phyloP scores from a whole-genome alignment of 2,113 vertebrate species.

The Cepphus grylle region DNA sequence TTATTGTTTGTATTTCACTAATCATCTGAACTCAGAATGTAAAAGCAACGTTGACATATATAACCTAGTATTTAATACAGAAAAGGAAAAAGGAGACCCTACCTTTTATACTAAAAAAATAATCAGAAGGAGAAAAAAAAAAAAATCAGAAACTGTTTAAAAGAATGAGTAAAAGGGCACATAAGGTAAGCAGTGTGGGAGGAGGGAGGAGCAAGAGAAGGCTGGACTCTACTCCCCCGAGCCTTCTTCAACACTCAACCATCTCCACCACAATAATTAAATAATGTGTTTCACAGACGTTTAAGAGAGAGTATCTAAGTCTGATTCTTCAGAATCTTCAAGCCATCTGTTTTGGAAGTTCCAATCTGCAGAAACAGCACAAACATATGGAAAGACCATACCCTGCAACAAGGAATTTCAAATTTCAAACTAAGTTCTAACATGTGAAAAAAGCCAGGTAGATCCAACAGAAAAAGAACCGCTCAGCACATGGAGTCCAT shows the following conservation, averaged over 20 bases:
- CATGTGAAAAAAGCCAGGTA: conserved; percentile 17
- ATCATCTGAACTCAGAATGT: neutral
- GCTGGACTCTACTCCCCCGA: neutral
- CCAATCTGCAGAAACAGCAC: conserved; percentile 40
- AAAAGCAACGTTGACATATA: neutral
- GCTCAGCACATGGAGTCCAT: neutral
- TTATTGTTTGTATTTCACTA: neutral
- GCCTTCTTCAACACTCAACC: neutral
- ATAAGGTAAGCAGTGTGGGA: conserved; percentile 9
- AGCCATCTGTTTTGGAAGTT: conserved; percentile 54
- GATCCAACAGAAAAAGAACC: neutral
- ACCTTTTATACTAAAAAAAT: neutral
- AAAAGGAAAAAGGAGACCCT: neutral
- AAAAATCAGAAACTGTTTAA: neutral
- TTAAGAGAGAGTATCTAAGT: conserved; percentile 18
- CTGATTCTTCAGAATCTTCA: conserved; percentile 32
- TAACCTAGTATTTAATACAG: neutral
- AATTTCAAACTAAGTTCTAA: conserved; percentile 14
- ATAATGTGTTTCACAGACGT: neutral
- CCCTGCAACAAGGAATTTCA: neutral
- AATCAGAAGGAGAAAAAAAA: neutral
- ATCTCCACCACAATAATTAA: conserved; percentile 11
- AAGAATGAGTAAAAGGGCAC: neutral
- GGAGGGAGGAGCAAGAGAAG: neutral
- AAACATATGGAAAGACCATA: conserved; percentile 42